These are phyloP conservation scores for Bacillus rossius DNA, from an alignment of 1,140 invertebrate genomes.

Conservation along the genomic window DNA sequence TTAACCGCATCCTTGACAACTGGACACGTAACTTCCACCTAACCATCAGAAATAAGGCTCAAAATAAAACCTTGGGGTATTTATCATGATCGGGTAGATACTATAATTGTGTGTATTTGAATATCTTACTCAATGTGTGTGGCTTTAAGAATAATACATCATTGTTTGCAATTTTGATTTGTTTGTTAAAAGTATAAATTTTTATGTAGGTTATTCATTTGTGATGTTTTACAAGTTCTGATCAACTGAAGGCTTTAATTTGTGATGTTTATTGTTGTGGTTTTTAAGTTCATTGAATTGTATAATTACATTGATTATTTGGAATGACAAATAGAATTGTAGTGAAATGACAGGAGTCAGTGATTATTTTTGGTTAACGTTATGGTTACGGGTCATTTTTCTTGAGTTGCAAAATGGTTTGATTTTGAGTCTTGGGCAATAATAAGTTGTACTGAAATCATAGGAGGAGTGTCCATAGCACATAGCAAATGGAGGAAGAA, in stretches of 20 bases:
- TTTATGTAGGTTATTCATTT: no score
- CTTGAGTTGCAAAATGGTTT: constrained; percentile 3
- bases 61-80: constrained; percentile 9
- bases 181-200: no score
- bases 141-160: no score
- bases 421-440: constrained; percentile 18
- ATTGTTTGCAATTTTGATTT: no score
- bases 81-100: no score
- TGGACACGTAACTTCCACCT: not conserved
- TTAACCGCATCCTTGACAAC: not conserved
- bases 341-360: not conserved
- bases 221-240: no score
- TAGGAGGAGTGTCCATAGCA: constrained; percentile 18
- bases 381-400: not conserved
- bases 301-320: no score
- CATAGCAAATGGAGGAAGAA: constrained; percentile 17
- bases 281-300: no score
- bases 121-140: no score
- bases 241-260: no score
- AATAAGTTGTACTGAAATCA: constrained; percentile 3
- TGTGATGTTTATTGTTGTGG: no score
- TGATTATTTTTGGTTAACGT: not conserved
- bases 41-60: constrained; percentile 8
- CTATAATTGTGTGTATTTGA: no score
- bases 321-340: not conserved